These are phyloP conservation scores for Acestrorhynchus altus DNA, from an alignment of 2,797 vertebrate species.

Conservation along the genomic window DNA sequence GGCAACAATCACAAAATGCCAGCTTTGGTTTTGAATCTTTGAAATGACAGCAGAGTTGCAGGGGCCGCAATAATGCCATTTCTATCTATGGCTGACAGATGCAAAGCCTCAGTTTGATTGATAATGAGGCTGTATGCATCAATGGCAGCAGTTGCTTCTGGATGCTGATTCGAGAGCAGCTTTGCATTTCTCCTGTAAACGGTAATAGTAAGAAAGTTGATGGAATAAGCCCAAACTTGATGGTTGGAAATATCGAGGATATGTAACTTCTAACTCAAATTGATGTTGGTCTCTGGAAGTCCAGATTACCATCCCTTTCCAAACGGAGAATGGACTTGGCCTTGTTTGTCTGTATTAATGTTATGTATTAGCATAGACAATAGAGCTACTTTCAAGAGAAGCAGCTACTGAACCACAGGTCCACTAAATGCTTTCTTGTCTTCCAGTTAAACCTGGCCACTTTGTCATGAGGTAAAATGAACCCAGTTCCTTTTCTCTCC, in stretches of 20 bases:
- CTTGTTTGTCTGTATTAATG: neutral
- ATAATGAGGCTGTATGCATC: neutral
- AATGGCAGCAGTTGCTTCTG: neutral
- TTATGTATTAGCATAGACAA: neutral
- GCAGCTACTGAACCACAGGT: neutral
- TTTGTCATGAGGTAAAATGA: constrained; percentile 41
- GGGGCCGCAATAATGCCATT: neutral
- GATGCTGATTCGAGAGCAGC: neutral
- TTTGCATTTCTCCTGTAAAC: constrained; percentile 20
- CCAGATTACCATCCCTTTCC: too few relatives aligned
- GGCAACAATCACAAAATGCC: constrained; percentile 18
- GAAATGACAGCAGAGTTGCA: constrained; percentile 8
- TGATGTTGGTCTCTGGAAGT: neutral
- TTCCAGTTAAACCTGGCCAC: neutral
- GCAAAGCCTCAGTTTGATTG: constrained; percentile 11
- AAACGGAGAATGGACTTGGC: too few relatives aligned
- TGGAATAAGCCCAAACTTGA: neutral
- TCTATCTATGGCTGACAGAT: neutral
- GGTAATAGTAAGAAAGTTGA: neutral
- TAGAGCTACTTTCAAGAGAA: neutral
- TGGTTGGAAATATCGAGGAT: too few relatives aligned
- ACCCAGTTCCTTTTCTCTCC: constrained; percentile 9
- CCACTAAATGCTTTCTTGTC: neutral
- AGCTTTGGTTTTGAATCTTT: constrained; percentile 39
- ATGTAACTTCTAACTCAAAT: too few relatives aligned